Conservation (phyloP, 2,113 vertebrate species). For the Podiceps cristatus region DNA sequence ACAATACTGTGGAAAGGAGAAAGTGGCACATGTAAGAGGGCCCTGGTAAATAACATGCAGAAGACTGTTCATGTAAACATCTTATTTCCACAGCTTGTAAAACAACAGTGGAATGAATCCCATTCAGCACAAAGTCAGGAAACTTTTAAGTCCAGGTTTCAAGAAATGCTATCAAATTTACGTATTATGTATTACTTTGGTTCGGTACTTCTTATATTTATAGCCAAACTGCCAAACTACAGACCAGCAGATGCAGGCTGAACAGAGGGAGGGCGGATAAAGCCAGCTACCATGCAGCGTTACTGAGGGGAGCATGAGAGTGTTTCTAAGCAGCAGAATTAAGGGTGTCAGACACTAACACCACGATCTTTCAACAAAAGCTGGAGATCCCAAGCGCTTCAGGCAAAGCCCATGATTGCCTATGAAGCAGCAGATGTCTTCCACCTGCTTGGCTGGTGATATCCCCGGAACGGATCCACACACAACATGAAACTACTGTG, state of each 20-base stretch:
- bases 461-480: background rate
- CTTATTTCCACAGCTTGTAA: background rate
- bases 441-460: background rate
- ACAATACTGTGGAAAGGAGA: slow-evolving; percentile 86
- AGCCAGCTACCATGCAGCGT: background rate
- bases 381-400: background rate
- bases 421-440: background rate
- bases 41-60: background rate
- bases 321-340: background rate
- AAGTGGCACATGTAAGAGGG: background rate
- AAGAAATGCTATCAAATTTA: background rate
- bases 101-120: background rate
- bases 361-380: background rate
- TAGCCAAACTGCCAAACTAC: background rate
- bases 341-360: background rate
- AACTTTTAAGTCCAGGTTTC: background rate
- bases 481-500: background rate
- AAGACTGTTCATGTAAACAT: background rate
- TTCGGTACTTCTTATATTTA: background rate
- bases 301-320: background rate
- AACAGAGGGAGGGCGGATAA: background rate
- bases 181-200: background rate
- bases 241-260: background rate
- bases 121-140: background rate
- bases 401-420: background rate